Evolutionary conservation across 2,113 vertebrate genomes (phyloP), one percentile per base, ranked within the genome.

Genomic region (Vanacampus margaritifer): DNA sequence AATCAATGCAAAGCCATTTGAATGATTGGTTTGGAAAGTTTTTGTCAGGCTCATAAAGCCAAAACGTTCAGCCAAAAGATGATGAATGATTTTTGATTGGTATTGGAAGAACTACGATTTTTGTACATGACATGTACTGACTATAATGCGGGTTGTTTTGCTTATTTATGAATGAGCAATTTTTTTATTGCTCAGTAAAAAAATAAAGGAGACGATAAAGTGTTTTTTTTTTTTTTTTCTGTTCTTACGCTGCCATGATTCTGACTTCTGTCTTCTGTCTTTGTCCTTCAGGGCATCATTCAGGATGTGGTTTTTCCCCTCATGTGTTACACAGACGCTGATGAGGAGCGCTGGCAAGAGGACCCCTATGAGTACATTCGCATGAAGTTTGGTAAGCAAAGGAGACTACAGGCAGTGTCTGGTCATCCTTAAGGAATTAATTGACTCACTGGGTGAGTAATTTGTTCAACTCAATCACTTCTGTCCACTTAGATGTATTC

Each of bases 311-410:
- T 93, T 64, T 93, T 86, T 80, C 89, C 91, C 1, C 92, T 99
- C 90, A 99, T 99, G 97, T 99, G 97, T 89, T 99, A 99, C 90
- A 98, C 97, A 86, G 97, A 99, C 91, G 95, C 95, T 51, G 97
- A 99, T 87, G 95, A 98, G 72, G 96, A 98, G 73, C 92, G 98
- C 63, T 99, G 97, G 97, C 95, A 98, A 79, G 97, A 99, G 87
- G 97, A 99, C 82, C 96, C 97, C 1, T 99, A 99, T 12, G 97
- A 99, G 86, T 99, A 99, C 86, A 99, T 99, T 81, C 96, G 97
- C 76, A 98, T 99, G 97, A 99, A 99, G 71, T 99, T 99, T 81
- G 97, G 97, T 98, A 85, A 78, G 84, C 39, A 50, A 28, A 50
- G 21, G 19, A 17, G 7, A 13, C 21, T 7, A 0, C 0, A 66